These are phyloP conservation scores for Drosophila murphyi DNA, from an alignment of 1,140 invertebrate genomes.

Conservation along the genomic window DNA sequence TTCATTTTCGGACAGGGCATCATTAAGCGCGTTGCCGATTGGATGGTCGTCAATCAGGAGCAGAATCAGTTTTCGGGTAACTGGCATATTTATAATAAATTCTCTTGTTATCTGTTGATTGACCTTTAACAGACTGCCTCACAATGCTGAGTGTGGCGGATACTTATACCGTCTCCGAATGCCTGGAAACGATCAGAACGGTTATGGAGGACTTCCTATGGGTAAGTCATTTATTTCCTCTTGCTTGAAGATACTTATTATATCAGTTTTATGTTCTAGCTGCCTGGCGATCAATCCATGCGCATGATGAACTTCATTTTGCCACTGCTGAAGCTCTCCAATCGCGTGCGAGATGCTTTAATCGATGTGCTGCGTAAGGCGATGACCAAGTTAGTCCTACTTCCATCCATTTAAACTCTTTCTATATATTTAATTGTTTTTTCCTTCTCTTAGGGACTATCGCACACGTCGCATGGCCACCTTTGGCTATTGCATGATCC, in stretches of 20 bases:
- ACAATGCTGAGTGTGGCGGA: conserved; percentile 76
- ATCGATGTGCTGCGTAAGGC: conserved; percentile 80
- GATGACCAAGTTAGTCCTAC: conserved; percentile 61
- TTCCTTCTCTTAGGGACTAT: conserved; percentile 43
- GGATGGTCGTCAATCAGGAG: conserved; percentile 81
- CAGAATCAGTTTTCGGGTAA: conserved; percentile 76
- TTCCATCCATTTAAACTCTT: neutral
- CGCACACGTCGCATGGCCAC: conserved; percentile 76
- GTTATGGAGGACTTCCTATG: conserved; percentile 79
- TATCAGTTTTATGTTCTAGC: conserved; percentile 27
- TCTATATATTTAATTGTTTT: neutral
- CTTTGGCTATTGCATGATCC: conserved; percentile 83
- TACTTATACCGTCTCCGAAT: conserved; percentile 80
- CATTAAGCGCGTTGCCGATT: conserved; percentile 70
- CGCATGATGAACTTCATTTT: conserved; percentile 84
- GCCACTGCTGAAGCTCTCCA: conserved; percentile 73
- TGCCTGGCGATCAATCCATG: conserved; percentile 81
- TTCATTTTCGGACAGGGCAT: conserved; percentile 80
- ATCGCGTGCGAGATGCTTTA: conserved; percentile 71
- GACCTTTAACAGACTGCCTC: conserved; percentile 63
- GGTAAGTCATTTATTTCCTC: conserved; percentile 38
- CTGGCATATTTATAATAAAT: neutral
- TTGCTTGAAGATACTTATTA: too few species aligned
- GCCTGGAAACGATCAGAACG: conserved; percentile 68
- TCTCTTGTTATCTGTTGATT: neutral